Evolutionary conservation across 1,140 invertebrate genomes (phyloP).

Genomic region (Saccostrea cuccullata): DNA sequence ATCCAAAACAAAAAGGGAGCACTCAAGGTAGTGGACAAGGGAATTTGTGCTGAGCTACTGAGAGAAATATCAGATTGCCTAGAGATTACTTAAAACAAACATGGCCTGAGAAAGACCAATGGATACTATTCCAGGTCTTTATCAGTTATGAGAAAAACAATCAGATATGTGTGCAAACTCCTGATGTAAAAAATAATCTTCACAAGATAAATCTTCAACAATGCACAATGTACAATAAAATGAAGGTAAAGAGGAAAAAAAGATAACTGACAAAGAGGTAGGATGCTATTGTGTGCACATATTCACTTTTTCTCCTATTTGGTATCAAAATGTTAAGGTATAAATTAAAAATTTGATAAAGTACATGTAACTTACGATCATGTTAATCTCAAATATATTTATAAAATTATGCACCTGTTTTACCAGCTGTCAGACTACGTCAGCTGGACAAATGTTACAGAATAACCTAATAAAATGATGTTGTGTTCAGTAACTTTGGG

Average conservation of each 20-base stretch:
- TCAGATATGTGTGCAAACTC: too few relatives aligned
- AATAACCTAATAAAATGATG: too few relatives aligned
- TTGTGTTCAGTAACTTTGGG: too few relatives aligned
- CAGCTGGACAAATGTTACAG: too few relatives aligned
- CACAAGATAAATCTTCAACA: too few relatives aligned
- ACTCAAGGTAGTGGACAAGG: background rate
- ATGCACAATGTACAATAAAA: too few relatives aligned
- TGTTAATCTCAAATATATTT: background rate
- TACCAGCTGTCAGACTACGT: background rate
- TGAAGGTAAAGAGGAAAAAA: background rate
- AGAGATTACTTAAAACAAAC: background rate
- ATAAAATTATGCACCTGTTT: background rate
- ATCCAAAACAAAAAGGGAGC: background rate
- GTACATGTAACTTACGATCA: background rate
- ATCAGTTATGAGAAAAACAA: background rate
- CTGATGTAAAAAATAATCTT: too few relatives aligned
- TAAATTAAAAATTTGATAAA: background rate
- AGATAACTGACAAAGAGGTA: background rate
- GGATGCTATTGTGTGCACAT: background rate
- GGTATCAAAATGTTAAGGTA: background rate
- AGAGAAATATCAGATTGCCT: background rate
- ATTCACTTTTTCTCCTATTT: background rate
- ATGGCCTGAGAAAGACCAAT: background rate
- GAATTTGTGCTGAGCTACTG: constrained; percentile 3
- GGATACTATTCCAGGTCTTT: background rate